Base-by-base conservation (phyloP, 2,797 vertebrate genomes). In the Erethizon dorsatum region DNA sequence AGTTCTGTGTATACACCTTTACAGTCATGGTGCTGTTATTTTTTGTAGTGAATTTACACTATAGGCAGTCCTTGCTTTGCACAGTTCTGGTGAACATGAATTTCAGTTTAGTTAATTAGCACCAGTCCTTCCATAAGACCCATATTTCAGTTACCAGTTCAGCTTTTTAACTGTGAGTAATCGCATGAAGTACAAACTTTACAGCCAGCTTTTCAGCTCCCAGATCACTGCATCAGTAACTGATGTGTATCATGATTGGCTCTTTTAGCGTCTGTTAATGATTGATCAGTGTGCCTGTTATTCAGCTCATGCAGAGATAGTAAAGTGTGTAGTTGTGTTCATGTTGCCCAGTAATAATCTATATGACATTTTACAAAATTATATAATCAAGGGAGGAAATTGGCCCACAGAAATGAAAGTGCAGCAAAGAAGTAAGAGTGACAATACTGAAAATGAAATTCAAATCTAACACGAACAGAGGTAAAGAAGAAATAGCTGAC, bases 331-430 rank as follows among this genome's bases (percentile, higher is more conserved):
- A 80, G 26, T 85, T 75, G 5, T 61, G 31, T 92, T 26, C 26
- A 50, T 89, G 47, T 77, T 91, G 24, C 28, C 69, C 17, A 61
- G 17, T 57, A 28, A 41, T 11, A 93, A 91, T 11, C 12, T 61
- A 83, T 10, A 20, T 41, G 56, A 33, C 52, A 52, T 45, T 71
- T 54, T 96, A 95, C 7, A 88, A 83, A 96, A 90, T 37, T 26
- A 9, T 26, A 47, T 67, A 50, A 33, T 77, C 26, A 52, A 50
- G 61, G 37, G 56, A 86, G 61, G 47, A 91, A 88, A 83, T 52
- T 33, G 33, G 33, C n/a, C 2, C 33, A 71, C 22, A 93, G 33
- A 88, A 75, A n/a, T 63, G 24, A 50, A 93, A 75, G 20, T 50
- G 12, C 33, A 93, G 24, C 3, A 28, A 61, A 80, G 26, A 78